These are phyloP conservation scores for Falco rusticolus DNA, from an alignment of 2,797 vertebrate genomes.

Conservation along the genomic window DNA sequence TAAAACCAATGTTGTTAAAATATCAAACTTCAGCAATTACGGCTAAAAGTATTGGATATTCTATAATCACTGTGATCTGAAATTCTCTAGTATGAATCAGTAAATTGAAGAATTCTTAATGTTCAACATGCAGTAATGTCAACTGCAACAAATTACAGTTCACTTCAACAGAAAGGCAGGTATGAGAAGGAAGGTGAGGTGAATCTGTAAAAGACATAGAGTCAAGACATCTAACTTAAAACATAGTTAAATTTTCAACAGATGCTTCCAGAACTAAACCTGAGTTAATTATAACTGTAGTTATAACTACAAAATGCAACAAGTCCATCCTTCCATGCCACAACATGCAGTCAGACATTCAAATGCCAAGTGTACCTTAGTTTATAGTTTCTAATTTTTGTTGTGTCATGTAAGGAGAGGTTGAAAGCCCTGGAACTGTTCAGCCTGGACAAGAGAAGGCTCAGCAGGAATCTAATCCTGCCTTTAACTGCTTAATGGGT, in stretches of 20 bases:
- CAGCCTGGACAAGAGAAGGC: background rate
- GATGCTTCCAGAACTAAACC: background rate
- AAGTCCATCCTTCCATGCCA: background rate
- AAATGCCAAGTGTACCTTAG: background rate
- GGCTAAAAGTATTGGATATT: background rate
- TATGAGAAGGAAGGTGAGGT: background rate
- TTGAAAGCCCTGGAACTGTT: background rate
- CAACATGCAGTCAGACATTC: background rate
- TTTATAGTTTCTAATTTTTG: background rate
- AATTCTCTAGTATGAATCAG: background rate
- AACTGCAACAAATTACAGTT: background rate
- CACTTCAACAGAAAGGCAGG: background rate
- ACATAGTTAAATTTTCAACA: background rate
- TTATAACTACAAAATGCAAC: background rate
- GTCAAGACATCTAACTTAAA: background rate
- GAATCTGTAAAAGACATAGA: background rate
- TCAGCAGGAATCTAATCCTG: background rate
- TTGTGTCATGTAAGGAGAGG: background rate
- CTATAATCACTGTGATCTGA: background rate
- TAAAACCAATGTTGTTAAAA: background rate
- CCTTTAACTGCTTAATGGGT: background rate
- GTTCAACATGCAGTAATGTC: fast-evolving
- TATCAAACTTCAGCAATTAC: background rate
- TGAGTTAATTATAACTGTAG: background rate
- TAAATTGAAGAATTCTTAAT: background rate